Evolutionary conservation across 2,888 invertebrate species (phyloP).

Genomic region (Euzetes globulus): DNA sequence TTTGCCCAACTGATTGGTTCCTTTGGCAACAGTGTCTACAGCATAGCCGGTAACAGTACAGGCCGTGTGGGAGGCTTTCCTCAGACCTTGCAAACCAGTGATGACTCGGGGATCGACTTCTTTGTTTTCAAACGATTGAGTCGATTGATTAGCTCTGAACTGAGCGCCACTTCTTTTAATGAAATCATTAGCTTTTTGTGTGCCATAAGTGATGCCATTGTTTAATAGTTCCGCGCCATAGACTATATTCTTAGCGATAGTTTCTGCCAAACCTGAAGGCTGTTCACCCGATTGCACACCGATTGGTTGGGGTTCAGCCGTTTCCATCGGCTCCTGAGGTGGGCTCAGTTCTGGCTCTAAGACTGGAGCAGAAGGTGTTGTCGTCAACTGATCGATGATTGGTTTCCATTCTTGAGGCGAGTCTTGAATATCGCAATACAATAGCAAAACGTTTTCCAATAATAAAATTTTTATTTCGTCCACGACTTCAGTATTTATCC

Average conservation of each 20-base stretch:
- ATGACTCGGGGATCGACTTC: conserved; percentile 20
- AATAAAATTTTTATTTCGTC: conserved; percentile 20
- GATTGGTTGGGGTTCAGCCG: background rate
- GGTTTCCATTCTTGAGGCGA: conserved; percentile 19
- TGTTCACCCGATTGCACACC: background rate
- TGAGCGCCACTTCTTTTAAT: conserved; percentile 4
- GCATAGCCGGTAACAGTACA: background rate
- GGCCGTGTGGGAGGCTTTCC: background rate
- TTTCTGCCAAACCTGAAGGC: background rate
- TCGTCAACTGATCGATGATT: conserved; percentile 7
- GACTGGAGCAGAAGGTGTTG: background rate
- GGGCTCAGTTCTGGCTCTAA: background rate
- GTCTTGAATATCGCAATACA: conserved; percentile 3
- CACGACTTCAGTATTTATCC: conserved; percentile 13
- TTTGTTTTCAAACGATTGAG: background rate
- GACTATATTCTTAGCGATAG: conserved; percentile 5
- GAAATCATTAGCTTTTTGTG: conserved; percentile 14
- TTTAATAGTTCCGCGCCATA: conserved; percentile 17
- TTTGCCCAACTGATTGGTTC: conserved; percentile 18
- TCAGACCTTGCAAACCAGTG: background rate
- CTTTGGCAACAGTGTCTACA: conserved; percentile 19
- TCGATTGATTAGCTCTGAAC: background rate
- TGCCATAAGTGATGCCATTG: conserved; percentile 22
- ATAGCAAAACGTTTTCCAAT: conserved; percentile 16
- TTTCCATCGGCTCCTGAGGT: conserved; percentile 1